These are phyloP conservation scores for human DNA, from an alignment of 2,113 vertebrate species.

Conservation along the genomic window DNA sequence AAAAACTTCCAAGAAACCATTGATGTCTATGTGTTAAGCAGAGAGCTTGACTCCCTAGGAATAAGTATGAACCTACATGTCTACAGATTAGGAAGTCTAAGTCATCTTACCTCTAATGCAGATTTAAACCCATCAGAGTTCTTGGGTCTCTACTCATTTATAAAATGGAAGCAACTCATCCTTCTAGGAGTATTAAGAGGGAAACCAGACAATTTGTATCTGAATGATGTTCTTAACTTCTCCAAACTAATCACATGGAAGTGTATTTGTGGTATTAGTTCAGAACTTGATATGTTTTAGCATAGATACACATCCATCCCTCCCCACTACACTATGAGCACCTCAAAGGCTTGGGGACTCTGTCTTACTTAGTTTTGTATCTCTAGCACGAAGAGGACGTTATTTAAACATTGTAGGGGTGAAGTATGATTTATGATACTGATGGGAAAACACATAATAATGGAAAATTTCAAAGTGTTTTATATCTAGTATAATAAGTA, in stretches of 20 bases:
- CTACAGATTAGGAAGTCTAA: background rate
- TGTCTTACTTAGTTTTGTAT: background rate
- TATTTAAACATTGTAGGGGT: background rate
- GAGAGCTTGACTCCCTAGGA: background rate
- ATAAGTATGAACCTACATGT: background rate
- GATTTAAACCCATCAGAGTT: background rate
- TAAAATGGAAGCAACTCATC: background rate
- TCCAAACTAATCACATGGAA: background rate
- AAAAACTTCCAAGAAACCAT: background rate
- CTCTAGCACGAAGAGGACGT: background rate
- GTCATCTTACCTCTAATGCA: background rate
- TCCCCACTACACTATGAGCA: background rate
- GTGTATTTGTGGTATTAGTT: background rate
- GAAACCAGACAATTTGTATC: background rate
- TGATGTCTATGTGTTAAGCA: background rate
- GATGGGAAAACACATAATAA: background rate
- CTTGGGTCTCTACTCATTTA: background rate
- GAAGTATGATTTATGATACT: background rate
- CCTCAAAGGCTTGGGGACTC: background rate
- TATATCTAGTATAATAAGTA: background rate
- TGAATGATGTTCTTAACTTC: constrained; percentile 16
- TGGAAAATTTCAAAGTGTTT: constrained; percentile 10
- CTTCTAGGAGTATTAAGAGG: background rate
- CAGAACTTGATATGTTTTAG: constrained; percentile 2
- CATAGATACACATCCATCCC: background rate